Evolutionary conservation across 2,888 invertebrate species (phyloP).

Genomic region (Melanchra persicariae): DNA sequence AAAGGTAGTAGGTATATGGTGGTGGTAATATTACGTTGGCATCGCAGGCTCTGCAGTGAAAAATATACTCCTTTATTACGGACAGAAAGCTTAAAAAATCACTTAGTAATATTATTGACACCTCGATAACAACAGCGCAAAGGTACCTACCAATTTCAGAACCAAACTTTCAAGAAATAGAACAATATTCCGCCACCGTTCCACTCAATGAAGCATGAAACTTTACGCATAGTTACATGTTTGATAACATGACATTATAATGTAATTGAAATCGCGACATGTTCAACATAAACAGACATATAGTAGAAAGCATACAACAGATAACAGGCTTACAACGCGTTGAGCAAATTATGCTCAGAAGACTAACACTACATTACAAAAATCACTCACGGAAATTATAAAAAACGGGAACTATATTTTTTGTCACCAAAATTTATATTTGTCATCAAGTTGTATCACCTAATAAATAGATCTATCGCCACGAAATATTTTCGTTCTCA

Average conservation of each 20-base stretch:
- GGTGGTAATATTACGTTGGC: not conserved
- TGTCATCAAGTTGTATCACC: too few species aligned
- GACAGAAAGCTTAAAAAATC: too few species aligned
- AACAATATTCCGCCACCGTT: constrained; percentile 5
- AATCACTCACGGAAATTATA: too few species aligned
- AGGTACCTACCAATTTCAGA: not conserved
- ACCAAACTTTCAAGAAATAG: not conserved
- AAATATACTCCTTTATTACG: too few species aligned
- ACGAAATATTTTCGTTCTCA: too few species aligned
- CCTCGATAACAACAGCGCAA: not conserved
- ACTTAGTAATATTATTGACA: not conserved
- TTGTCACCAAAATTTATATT: too few species aligned
- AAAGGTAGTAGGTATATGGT: too few species aligned
- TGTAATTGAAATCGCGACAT: constrained; percentile 54
- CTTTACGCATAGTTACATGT: constrained; percentile 36
- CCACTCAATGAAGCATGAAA: constrained; percentile 35
- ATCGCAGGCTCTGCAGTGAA: not conserved
- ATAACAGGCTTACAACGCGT: constrained; percentile 28
- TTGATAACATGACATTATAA: constrained; percentile 39
- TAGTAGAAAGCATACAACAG: constrained; percentile 40
- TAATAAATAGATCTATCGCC: too few species aligned
- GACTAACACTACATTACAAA: not conserved
- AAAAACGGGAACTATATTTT: too few species aligned
- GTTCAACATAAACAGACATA: constrained; percentile 37
- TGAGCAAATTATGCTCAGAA: constrained; percentile 17